phyloP scores from a whole-genome alignment of 2,888 invertebrate genomes.

The Branchellion lobata region DNA sequence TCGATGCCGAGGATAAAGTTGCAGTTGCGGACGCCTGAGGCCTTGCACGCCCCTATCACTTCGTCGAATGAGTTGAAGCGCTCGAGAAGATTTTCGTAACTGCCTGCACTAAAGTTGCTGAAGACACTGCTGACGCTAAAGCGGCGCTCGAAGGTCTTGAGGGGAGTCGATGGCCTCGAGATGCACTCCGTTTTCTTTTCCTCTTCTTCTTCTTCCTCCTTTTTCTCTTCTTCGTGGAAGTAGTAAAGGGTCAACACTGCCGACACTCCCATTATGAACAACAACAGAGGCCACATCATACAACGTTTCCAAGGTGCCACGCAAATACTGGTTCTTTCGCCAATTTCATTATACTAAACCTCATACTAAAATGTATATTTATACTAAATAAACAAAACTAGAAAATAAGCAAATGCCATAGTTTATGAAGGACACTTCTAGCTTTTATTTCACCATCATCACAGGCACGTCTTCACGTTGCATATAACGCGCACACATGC shows the following conservation, averaged over 20 bases:
- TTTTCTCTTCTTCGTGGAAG: constrained; percentile 54
- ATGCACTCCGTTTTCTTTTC: neutral
- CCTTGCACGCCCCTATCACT: constrained; percentile 61
- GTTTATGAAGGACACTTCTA: no score
- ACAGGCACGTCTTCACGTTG: no score
- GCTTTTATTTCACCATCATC: no score
- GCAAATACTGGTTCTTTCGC: no score
- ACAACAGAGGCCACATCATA: constrained; percentile 54
- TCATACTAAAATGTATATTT: no score
- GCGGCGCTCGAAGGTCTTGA: constrained; percentile 23
- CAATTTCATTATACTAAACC: no score
- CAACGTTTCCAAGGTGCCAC: no score
- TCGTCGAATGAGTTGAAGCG: constrained; percentile 61
- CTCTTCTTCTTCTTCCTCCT: constrained; percentile 47
- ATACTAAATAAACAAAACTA: no score
- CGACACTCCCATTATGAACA: constrained; percentile 56
- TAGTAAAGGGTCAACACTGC: constrained; percentile 56
- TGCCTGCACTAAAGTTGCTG: constrained; percentile 30
- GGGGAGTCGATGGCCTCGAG: constrained; percentile 9
- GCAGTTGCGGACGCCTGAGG: constrained; percentile 63
- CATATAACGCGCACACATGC: no score
- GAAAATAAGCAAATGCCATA: no score
- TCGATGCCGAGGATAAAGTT: constrained; percentile 66
- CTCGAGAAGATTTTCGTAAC: constrained; percentile 55
- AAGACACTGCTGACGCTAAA: constrained; percentile 24